These are phyloP conservation scores for Vandiemenella viatica DNA, from an alignment of 2,888 invertebrate genomes.

Conservation along the genomic window DNA sequence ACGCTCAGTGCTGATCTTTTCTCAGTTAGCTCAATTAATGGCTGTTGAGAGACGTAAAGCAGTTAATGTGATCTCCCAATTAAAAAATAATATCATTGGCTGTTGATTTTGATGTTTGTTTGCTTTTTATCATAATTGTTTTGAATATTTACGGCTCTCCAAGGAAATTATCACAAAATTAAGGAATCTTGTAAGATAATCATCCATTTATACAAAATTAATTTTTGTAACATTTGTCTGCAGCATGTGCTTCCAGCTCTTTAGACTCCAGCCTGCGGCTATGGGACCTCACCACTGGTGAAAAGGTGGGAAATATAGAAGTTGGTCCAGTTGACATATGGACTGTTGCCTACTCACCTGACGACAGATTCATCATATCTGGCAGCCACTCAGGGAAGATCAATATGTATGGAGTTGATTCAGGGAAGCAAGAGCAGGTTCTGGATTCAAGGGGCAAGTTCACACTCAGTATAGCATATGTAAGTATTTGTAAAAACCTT, in stretches of 20 bases:
- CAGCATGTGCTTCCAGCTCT: constrained; percentile 81
- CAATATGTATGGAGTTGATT: constrained; percentile 78
- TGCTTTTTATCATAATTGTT: too few species aligned
- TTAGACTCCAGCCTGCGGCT: constrained; percentile 82
- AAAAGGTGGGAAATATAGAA: constrained; percentile 72
- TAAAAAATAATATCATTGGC: too few species aligned
- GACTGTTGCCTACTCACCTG: constrained; percentile 92
- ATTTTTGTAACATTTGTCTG: constrained; percentile 21
- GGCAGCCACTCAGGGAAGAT: constrained; percentile 92
- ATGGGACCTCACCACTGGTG: constrained; percentile 80
- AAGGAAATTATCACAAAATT: too few species aligned
- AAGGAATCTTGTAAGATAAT: too few species aligned
- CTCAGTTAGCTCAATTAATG: too few species aligned
- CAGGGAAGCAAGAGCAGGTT: constrained; percentile 75
- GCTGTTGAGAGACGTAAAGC: too few species aligned
- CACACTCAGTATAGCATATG: constrained; percentile 87
- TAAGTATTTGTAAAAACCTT: constrained; percentile 40
- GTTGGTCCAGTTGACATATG: constrained; percentile 89
- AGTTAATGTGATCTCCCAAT: too few species aligned
- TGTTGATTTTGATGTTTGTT: too few species aligned
- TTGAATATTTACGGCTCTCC: too few species aligned
- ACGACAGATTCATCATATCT: constrained; percentile 81
- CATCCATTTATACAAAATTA: neutral
- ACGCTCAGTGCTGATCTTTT: too few species aligned
- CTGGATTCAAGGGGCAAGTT: constrained; percentile 93